Evolutionary conservation across 2,797 vertebrate species (phyloP).

Genomic region (Anableps anableps): DNA sequence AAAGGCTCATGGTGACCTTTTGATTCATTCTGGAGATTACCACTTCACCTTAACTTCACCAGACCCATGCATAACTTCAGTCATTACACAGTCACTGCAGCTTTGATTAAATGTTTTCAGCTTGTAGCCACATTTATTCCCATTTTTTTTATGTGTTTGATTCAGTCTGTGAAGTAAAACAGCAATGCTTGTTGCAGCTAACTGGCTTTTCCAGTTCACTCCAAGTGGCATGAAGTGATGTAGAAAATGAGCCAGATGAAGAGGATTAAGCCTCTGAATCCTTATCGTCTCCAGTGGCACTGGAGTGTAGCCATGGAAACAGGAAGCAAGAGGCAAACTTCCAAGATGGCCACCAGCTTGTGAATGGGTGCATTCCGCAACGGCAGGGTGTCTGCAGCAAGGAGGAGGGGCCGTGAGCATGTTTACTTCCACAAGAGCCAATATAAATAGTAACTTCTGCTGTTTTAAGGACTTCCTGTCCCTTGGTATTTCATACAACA

Average conservation of each 20-base stretch:
- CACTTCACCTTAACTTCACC: conserved; percentile 33
- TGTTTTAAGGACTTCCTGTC: conserved; percentile 87
- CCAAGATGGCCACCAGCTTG: conserved; percentile 84
- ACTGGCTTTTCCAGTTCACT: conserved; percentile 58
- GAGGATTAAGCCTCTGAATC: conserved; percentile 66
- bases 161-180: conserved; percentile 39
- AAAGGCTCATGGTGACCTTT: conserved; percentile 55
- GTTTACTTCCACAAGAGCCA: conserved; percentile 82
- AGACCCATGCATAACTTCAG: conserved; percentile 31
- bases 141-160: conserved; percentile 21
- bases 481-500: conserved; percentile 82
- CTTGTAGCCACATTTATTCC: conserved; percentile 23
- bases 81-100: conserved; percentile 10
- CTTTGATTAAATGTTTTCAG: conserved; percentile 22
- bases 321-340: conserved; percentile 81
- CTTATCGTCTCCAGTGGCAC: conserved; percentile 66
- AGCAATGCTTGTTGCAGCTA: conserved; percentile 37
- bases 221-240: conserved; percentile 70
- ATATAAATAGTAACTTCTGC: conserved; percentile 85
- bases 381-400: conserved; percentile 71
- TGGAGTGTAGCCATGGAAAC: conserved; percentile 81
- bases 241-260: conserved; percentile 74
- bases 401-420: conserved; percentile 70
- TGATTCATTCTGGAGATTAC: conserved; percentile 67
- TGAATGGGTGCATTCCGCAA: conserved; percentile 85